Conservation (phyloP, 1,140 invertebrate genomes). For the Trichogramma pretiosum region DNA sequence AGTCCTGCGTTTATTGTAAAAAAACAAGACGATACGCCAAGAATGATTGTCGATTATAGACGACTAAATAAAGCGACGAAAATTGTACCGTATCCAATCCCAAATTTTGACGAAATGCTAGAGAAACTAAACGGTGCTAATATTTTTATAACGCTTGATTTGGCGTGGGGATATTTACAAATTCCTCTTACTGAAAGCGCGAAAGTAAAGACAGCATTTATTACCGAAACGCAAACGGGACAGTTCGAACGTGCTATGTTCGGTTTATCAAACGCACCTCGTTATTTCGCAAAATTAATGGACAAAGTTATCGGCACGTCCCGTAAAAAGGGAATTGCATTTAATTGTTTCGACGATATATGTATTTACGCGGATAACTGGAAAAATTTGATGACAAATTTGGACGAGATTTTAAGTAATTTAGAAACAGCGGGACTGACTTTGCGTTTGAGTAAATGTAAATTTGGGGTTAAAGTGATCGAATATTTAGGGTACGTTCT, state of each 20-base stretch:
- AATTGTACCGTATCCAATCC: slow-evolving; percentile 12
- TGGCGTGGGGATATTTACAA: slow-evolving; percentile 17
- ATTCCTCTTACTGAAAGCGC: slow-evolving; percentile 15
- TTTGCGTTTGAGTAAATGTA: slow-evolving; percentile 1
- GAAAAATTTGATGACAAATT: slow-evolving; percentile 9
- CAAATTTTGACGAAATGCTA: slow-evolving; percentile 16
- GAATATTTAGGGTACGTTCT: neutral
- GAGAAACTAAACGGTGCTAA: neutral
- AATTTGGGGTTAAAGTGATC: neutral
- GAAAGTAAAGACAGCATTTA: slow-evolving; percentile 16
- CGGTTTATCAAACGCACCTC: slow-evolving; percentile 17
- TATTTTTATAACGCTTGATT: slow-evolving; percentile 10
- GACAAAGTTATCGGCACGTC: slow-evolving; percentile 7
- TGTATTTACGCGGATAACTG: neutral
- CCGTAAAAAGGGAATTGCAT: slow-evolving; percentile 3
- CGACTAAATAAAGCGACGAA: slow-evolving; percentile 14
- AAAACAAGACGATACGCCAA: slow-evolving; percentile 10
- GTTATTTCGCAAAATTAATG: slow-evolving; percentile 19
- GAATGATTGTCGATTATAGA: slow-evolving; percentile 13
- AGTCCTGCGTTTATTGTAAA: slow-evolving; percentile 7
- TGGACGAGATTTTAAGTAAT: slow-evolving; percentile 21
- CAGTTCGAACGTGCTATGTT: slow-evolving; percentile 14
- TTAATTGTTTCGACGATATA: slow-evolving; percentile 11
- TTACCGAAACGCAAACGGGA: slow-evolving; percentile 15
- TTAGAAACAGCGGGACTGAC: slow-evolving; percentile 23